Evolutionary conservation across 2,888 invertebrate genomes (phyloP).

Genomic region (Unio pictorum): DNA sequence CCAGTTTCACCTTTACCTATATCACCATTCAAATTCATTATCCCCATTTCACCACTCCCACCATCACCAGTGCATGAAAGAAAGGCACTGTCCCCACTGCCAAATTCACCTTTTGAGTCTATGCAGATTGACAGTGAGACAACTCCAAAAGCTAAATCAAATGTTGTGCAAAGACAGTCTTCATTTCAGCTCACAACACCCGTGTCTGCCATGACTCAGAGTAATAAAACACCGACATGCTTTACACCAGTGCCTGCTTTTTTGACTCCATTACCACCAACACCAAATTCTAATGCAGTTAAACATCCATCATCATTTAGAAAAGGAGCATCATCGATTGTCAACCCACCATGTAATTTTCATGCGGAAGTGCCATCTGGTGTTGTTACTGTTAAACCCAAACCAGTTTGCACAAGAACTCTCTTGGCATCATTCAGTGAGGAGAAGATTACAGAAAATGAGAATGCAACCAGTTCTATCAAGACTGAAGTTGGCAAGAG

Average conservation of each 20-base stretch:
- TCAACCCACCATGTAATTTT: conserved; percentile 15
- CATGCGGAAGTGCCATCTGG: conserved; percentile 17
- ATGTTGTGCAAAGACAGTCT: too few species aligned
- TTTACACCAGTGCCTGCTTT: conserved; percentile 4
- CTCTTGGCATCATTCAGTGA: background rate
- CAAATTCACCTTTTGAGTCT: conserved; percentile 9
- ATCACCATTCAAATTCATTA: conserved; percentile 45
- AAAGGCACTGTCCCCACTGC: conserved; percentile 32
- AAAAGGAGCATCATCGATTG: background rate
- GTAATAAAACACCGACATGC: too few species aligned
- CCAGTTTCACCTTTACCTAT: conserved; percentile 42
- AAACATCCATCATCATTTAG: background rate
- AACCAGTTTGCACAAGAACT: conserved; percentile 3
- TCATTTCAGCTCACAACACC: too few species aligned
- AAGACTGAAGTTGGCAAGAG: conserved; percentile 2
- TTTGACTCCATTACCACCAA: background rate
- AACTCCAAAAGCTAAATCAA: conserved; percentile 2
- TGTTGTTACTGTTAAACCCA: conserved; percentile 29
- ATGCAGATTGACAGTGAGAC: conserved; percentile 3
- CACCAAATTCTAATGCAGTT: background rate
- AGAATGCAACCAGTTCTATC: background rate
- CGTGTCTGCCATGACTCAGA: too few species aligned
- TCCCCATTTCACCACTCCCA: conserved; percentile 48
- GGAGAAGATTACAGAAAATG: conserved; percentile 3
- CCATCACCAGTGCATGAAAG: conserved; percentile 36